These are phyloP conservation scores for Salmo trutta DNA, from an alignment of 2,797 vertebrate species.

Conservation along the genomic window DNA sequence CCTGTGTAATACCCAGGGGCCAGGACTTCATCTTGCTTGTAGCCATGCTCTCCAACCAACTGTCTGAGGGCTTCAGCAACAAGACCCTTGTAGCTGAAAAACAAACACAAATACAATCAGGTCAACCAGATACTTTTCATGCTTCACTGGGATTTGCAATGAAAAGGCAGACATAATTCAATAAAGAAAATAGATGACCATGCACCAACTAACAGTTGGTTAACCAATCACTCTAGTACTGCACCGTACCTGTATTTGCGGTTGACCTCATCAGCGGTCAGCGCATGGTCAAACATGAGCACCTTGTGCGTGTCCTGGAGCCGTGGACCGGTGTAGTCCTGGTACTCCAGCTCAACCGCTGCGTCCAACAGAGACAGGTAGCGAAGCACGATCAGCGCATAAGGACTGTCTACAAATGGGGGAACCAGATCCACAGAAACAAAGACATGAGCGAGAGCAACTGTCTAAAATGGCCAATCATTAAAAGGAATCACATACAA, in stretches of 20 bases:
- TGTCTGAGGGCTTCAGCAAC: slow-evolving; percentile 88
- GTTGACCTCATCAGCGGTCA: slow-evolving; percentile 86
- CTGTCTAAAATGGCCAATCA: too few species aligned
- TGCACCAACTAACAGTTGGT: too few species aligned
- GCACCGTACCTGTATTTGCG: slow-evolving; percentile 81
- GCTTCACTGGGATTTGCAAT: too few species aligned
- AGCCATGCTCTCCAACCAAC: slow-evolving; percentile 86
- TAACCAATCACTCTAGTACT: too few species aligned
- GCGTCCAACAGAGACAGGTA: slow-evolving; percentile 89
- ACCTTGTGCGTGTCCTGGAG: slow-evolving; percentile 86
- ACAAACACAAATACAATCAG: background rate
- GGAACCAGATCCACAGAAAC: background rate
- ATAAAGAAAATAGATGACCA: too few species aligned
- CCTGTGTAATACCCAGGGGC: slow-evolving; percentile 91
- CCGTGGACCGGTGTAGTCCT: slow-evolving; percentile 82
- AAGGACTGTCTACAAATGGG: slow-evolving; percentile 80
- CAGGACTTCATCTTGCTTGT: slow-evolving; percentile 86
- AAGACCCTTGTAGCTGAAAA: slow-evolving; percentile 87
- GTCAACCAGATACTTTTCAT: too few species aligned
- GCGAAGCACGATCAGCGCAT: slow-evolving; percentile 83
- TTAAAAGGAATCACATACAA: too few species aligned
- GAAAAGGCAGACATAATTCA: too few species aligned
- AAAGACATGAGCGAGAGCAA: too few species aligned
- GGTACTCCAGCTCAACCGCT: slow-evolving; percentile 85
- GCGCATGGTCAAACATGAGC: slow-evolving; percentile 88